phyloP scores from a whole-genome alignment of 1,140 invertebrate species.

The Drosophila pandora region DNA sequence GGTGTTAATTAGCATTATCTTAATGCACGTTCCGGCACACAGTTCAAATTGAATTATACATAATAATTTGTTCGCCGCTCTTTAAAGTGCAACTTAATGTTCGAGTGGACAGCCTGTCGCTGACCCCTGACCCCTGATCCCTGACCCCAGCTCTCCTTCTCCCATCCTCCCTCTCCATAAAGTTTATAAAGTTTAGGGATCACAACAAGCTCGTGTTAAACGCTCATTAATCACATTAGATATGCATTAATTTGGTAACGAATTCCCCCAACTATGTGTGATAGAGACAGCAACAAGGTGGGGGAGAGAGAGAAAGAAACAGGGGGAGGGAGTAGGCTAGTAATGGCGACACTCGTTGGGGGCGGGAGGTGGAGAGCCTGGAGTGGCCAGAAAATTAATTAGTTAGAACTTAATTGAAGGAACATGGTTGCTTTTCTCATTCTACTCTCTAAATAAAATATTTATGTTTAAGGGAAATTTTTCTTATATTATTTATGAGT shows the following conservation, averaged over 20 bases:
- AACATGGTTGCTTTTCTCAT: not conserved
- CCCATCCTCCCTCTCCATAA: not conserved
- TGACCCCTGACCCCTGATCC: not conserved
- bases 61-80: slow-evolving; percentile 79
- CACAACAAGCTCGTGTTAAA: slow-evolving; percentile 70
- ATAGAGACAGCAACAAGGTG: not conserved
- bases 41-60: slow-evolving; percentile 82
- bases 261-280: slow-evolving; percentile 9
- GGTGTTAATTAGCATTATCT: slow-evolving; percentile 81
- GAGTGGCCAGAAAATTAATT: slow-evolving; percentile 14
- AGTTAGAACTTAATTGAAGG: not conserved
- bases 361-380: slow-evolving; percentile 12
- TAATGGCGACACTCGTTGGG: not conserved
- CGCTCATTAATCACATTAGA: slow-evolving; percentile 79
- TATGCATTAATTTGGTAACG: slow-evolving; percentile 72
- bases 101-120: slow-evolving; percentile 31
- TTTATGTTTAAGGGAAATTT: not conserved
- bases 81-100: slow-evolving; percentile 79
- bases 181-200: slow-evolving; percentile 1
- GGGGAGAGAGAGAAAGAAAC: not conserved
- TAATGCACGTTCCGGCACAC: slow-evolving; percentile 81
- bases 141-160: slow-evolving; percentile 1
- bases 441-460: not conserved
- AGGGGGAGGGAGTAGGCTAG: not conserved
- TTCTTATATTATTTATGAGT: not conserved